phyloP scores from a whole-genome alignment of 2,797 vertebrate genomes.

The Heteromormyrus szaboi region DNA sequence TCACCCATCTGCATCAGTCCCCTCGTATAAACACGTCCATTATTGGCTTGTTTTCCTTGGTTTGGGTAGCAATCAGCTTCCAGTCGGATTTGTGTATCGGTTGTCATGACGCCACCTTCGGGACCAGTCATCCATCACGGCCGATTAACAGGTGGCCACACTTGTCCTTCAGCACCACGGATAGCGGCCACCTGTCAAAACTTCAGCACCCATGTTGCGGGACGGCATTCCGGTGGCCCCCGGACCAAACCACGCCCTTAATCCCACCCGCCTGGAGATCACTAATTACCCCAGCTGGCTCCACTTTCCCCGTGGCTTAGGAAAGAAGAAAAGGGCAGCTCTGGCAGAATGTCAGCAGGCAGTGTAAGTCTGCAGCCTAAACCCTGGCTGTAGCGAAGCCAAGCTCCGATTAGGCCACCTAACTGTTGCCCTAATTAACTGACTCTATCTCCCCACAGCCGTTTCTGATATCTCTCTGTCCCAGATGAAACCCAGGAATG shows the following conservation, averaged over 20 bases:
- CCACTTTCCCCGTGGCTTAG: background rate
- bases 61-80: background rate
- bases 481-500: background rate
- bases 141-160: background rate
- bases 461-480: background rate
- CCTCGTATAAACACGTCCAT: background rate
- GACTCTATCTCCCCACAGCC: background rate
- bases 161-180: background rate
- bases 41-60: background rate
- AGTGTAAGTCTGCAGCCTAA: background rate
- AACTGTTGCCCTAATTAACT: slow-evolving; percentile 3
- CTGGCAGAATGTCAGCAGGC: background rate
- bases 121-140: background rate
- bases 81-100: background rate
- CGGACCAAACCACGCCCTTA: background rate
- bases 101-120: background rate
- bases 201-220: background rate
- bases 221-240: background rate
- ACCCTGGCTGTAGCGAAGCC: background rate
- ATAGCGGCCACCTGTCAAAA: background rate
- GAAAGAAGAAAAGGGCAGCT: background rate
- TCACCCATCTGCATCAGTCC: background rate
- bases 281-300: slow-evolving; percentile 6
- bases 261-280: background rate
- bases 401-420: background rate